Base-by-base conservation (phyloP, 2,113 vertebrate species). In the Oceanites oceanicus region DNA sequence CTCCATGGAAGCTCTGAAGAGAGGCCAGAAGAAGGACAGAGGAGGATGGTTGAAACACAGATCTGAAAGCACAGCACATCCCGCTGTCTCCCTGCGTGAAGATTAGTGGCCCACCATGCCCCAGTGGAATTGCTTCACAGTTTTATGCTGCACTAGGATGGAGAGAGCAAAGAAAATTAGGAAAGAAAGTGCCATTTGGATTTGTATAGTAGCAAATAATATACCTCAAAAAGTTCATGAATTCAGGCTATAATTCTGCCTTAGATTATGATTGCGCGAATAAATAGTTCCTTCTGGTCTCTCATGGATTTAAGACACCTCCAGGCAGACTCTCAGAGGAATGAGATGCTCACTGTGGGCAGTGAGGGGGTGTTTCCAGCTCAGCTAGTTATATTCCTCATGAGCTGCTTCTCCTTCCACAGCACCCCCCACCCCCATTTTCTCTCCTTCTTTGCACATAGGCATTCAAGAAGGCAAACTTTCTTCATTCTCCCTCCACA, bases 281-380 rank as follows among this genome's bases (percentile, higher is more conserved):
- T 30, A 70, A 86, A 67, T n/a, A 63, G 40, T 15, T 95, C 72
- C 62, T 92, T 63, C 56, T 93, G 59, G 12, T 76, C 53, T 76
- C 68, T 49, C 12, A 8, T 27, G 55, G 70, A 65, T 91, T 67
- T 71, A 8, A 70, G 77, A 71, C 27, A 84, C 59, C 80, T 82
- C 74, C 84, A 96, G 74, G 6, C 73, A 87, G 53, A 22, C 67
- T 91, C 82, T 58, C 7, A 25, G 53, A 70, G 59, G 80, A 70
- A 79, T 40, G 59, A 77, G 77, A 47, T 70, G 73, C 75, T 94
- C 44, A 2, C 67, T 38, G 92, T 94, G 94, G 95, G 92, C 86
- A 91, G 71, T 12, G 63, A 70, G 95, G 80, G 77, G 95, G 71
- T 62, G 92, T 88, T 91, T 34, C 65, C 79, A 85, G 91, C 82